These are phyloP conservation scores for Pterois miles DNA, from an alignment of 2,797 vertebrate species.

Conservation along the genomic window DNA sequence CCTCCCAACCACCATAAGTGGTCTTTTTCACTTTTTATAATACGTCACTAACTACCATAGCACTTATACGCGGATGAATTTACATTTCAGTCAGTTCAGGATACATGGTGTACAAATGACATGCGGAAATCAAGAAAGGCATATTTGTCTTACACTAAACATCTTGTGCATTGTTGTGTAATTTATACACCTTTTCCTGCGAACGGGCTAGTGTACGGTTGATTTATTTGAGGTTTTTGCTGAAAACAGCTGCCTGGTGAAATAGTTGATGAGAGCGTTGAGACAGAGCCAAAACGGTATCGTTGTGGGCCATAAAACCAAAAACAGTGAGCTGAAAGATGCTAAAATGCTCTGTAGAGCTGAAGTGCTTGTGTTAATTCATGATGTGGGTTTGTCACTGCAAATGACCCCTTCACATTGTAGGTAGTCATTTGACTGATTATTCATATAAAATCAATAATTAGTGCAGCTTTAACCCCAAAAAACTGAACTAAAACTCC, in stretches of 20 bases:
- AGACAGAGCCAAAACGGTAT: not conserved
- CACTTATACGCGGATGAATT: too few relatives aligned
- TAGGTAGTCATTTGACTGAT: not conserved
- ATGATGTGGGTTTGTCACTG: not conserved
- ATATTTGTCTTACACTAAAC: too few relatives aligned
- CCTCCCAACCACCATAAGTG: too few relatives aligned
- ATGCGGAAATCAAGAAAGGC: too few relatives aligned
- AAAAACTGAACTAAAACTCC: not conserved
- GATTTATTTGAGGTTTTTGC: not conserved
- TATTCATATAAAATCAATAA: not conserved
- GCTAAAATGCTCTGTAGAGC: not conserved
- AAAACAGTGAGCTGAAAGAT: conserved; percentile 2
- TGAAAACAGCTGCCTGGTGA: not conserved
- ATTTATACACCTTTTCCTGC: too few relatives aligned
- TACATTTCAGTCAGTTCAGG: too few relatives aligned
- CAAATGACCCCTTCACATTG: not conserved
- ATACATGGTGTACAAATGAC: too few relatives aligned
- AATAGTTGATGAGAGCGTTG: not conserved
- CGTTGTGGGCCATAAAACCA: not conserved
- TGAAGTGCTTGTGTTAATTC: not conserved
- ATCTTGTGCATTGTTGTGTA: too few relatives aligned
- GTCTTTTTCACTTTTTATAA: too few relatives aligned
- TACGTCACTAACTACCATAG: too few relatives aligned
- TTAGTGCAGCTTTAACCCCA: not conserved
- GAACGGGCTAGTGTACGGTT: too few relatives aligned